Conservation (phyloP, 1,140 invertebrate genomes). For the Drosophila serrata region DNA sequence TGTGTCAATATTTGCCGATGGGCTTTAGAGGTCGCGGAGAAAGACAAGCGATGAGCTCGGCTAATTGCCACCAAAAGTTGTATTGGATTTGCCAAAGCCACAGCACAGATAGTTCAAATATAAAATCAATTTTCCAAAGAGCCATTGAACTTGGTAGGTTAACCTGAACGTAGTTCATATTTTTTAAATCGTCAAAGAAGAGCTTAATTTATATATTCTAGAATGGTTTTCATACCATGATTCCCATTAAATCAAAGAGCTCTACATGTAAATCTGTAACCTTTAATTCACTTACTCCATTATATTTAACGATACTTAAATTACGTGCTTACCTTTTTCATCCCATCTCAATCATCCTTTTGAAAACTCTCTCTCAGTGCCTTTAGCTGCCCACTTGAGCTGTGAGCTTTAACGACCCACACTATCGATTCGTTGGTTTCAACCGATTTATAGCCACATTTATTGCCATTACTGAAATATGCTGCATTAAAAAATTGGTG, state of each 20-base stretch:
- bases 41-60: conserved; percentile 34
- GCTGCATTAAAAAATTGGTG: conserved; percentile 61
- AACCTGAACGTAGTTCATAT: not conserved
- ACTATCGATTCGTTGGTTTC: conserved; percentile 41
- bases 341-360: not conserved
- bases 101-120: conserved; percentile 5
- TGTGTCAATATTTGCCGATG: conserved; percentile 62
- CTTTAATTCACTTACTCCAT: not conserved
- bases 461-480: conserved; percentile 67
- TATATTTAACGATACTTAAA: not conserved
- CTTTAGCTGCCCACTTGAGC: not conserved
- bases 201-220: not conserved
- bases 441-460: conserved; percentile 58
- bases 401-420: conserved; percentile 1
- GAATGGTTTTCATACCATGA: not conserved
- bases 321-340: not conserved
- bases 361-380: not conserved
- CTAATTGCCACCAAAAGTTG: conserved; percentile 53
- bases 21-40: conserved; percentile 46
- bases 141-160: not conserved
- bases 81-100: conserved; percentile 31
- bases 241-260: not conserved
- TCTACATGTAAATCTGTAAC: not conserved
- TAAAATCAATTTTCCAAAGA: not conserved
- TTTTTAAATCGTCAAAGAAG: not conserved